These are phyloP conservation scores for Aphelenchoides besseyi DNA, from an alignment of 1,140 invertebrate species.

Conservation along the genomic window DNA sequence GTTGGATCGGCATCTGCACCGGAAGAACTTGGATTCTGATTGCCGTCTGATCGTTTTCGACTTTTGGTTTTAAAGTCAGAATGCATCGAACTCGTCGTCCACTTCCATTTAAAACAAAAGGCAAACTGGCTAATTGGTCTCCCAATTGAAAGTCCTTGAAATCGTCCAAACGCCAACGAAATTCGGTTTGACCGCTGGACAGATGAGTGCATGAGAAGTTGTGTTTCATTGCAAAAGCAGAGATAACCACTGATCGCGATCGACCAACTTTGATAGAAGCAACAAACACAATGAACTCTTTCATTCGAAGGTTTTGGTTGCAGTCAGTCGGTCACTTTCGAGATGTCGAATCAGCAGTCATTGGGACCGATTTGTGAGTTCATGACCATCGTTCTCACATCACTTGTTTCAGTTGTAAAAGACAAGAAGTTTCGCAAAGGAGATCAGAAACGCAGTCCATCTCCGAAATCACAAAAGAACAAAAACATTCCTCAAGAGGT, in stretches of 20 bases:
- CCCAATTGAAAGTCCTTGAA: background rate
- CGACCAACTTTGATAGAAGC: background rate
- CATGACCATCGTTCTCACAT: too few species aligned
- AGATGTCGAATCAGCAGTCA: too few species aligned
- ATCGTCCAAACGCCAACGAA: background rate
- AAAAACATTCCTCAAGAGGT: too few species aligned
- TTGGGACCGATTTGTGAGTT: too few species aligned
- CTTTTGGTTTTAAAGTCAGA: background rate
- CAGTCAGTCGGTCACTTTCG: too few species aligned
- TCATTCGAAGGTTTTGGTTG: too few species aligned
- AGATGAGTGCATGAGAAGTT: conserved; percentile 11
- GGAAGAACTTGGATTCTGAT: background rate
- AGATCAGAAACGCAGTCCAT: too few species aligned
- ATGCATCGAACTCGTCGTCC: background rate
- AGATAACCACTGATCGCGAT: background rate
- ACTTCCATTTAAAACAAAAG: background rate
- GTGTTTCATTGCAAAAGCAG: conserved; percentile 7
- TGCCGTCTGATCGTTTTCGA: background rate
- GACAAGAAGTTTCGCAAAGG: too few species aligned
- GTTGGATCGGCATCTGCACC: background rate
- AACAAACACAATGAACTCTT: too few species aligned
- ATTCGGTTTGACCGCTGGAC: background rate
- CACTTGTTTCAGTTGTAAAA: too few species aligned
- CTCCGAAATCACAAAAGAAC: too few species aligned
- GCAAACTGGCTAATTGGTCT: background rate